phyloP scores from a whole-genome alignment of 2,797 vertebrate species.

The Sebastes hubbsi region DNA sequence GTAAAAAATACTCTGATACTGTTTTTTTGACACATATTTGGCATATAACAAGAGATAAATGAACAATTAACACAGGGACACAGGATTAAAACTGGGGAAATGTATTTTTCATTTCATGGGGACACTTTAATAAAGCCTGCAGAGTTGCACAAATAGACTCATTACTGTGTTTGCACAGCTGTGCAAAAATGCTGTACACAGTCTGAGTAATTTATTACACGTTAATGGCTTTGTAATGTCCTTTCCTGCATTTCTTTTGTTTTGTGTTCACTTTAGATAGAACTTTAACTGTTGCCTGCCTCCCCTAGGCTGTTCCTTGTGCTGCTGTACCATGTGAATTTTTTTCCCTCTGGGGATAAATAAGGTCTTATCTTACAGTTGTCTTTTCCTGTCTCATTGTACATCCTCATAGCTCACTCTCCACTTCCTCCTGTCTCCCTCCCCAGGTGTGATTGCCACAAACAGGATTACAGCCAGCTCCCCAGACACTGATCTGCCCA shows the following conservation, averaged over 20 bases:
- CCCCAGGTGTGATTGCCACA: constrained; percentile 86
- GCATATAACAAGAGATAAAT: too few species aligned
- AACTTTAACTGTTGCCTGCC: not conserved
- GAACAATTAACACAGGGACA: too few species aligned
- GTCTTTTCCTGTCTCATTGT: not conserved
- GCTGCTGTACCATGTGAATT: not conserved
- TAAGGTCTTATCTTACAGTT: not conserved
- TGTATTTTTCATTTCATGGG: too few species aligned
- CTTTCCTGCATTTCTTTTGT: not conserved
- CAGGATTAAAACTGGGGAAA: too few species aligned
- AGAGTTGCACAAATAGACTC: not conserved
- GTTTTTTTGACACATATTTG: too few species aligned
- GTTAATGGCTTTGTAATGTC: not conserved
- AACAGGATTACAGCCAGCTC: constrained; percentile 94
- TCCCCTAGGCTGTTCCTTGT: not conserved
- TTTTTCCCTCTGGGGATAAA: not conserved
- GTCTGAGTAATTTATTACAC: not conserved
- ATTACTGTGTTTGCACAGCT: not conserved
- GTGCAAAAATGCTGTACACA: not conserved
- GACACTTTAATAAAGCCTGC: not conserved
- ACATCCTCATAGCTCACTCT: not conserved
- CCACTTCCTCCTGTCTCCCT: not conserved
- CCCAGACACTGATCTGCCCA: constrained; percentile 91
- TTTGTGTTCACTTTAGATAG: not conserved
- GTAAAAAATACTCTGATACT: too few species aligned